Evolutionary conservation across 2,113 vertebrate species (phyloP), one percentile per base, ranked within the genome.

Genomic region (Gobiocypris rarus): DNA sequence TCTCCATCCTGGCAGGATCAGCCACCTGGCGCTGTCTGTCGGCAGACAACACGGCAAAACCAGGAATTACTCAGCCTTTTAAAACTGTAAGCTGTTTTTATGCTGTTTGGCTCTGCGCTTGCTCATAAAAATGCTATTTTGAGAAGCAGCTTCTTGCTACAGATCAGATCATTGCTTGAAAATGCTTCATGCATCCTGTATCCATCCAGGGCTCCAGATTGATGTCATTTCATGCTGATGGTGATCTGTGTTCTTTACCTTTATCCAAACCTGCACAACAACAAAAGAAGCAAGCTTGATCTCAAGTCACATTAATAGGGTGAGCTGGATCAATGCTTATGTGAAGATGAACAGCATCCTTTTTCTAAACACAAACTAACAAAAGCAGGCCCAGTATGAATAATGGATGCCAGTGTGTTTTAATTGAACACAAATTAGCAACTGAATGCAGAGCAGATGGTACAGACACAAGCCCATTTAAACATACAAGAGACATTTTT

Each of bases 401-500:
- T 88, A 88, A 89, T 85, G 73, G 82, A 88, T 83, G 76, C 34
- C 59, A 81, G 34, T 87, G 61, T 76, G 76, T 87, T 88, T 87
- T 87, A 78, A 85, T 78, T 79, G 65, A 83, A 59, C 65, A 69
- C 26, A 74, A 87, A 89, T 87, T 82, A 87, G 82, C 83, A 85
- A 85, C 61, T 88, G 81, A 87, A 88, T 89, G 74, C 80, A 58
- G 75, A 83, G 76, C 83, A 87, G 78, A 80, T 88, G 89, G 78
- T 41, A 19, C 58, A 61, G 31, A 70, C 73, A 75, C 74, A 87
- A 28, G 43, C 26, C 43, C 28, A 83, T 87, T 82, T 84, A 82
- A 50, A 85, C 77, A 83, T 52, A 58, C 71, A 75, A 34, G 50
- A 80, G 50, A 80, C 52, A 45, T 48, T 76, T 56, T 79, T 52